Evolutionary conservation across 2,113 vertebrate species (phyloP).

Genomic region (Melanostigma gelatinosum): DNA sequence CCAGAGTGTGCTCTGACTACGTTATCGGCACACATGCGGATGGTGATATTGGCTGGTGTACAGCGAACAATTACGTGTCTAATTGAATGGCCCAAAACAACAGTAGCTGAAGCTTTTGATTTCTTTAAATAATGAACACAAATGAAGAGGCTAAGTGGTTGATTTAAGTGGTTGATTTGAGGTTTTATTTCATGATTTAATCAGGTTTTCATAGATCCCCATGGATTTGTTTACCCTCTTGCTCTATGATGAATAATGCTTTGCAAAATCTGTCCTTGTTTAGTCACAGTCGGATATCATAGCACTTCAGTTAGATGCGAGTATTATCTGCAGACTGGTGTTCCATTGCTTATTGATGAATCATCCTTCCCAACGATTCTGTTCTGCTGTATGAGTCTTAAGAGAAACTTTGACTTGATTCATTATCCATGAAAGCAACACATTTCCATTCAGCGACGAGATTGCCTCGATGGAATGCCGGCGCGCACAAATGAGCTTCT

Average conservation of each 20-base stretch:
- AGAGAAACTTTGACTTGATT: slow-evolving; percentile 57
- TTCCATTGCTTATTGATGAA: slow-evolving; percentile 52
- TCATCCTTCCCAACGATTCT: slow-evolving; percentile 36
- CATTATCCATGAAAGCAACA: slow-evolving; percentile 49
- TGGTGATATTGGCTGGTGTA: slow-evolving; percentile 39
- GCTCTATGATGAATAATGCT: slow-evolving; percentile 48
- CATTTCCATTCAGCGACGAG: slow-evolving; percentile 49
- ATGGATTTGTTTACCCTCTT: slow-evolving; percentile 49
- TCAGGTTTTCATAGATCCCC: slow-evolving; percentile 57
- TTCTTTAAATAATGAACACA: slow-evolving; percentile 56
- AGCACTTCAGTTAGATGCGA: slow-evolving; percentile 1
- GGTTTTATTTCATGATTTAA: slow-evolving; percentile 61
- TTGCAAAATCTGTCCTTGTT: slow-evolving; percentile 44
- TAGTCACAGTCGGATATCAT: slow-evolving; percentile 49
- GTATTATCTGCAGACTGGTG: slow-evolving; percentile 29
- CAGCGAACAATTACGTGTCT: slow-evolving; percentile 46
- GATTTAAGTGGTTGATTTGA: slow-evolving; percentile 61
- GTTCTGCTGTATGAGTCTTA: slow-evolving; percentile 40
- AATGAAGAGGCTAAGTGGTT: slow-evolving; percentile 56
- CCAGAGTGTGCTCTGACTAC: slow-evolving; percentile 33
- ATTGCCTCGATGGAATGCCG: slow-evolving; percentile 36
- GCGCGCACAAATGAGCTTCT: slow-evolving; percentile 30
- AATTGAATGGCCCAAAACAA: slow-evolving; percentile 55
- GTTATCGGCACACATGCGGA: slow-evolving; percentile 43
- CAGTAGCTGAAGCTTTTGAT: slow-evolving; percentile 62